Base-by-base conservation (phyloP, 2,888 invertebrate species). In the Dichetophora obliterata region DNA sequence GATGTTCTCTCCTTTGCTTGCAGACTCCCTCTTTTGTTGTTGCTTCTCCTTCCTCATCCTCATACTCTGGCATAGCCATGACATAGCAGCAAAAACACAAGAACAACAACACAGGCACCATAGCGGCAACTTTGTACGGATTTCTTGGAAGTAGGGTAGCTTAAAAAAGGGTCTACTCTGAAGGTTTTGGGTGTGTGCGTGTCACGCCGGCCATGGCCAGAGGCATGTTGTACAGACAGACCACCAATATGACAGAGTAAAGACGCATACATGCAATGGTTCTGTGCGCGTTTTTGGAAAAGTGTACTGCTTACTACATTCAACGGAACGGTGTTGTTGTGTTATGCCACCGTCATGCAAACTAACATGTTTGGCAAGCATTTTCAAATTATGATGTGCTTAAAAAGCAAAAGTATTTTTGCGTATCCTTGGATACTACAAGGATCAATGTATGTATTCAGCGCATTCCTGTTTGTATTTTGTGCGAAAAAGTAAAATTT, bases 131-230 rank as follows among this genome's bases (percentile, higher is more conserved):
- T 81, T 83, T 82, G 83, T 86, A 82, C 82, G 84, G 82, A 85
- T 85, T 85, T 85, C 85, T 86, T 84, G 87, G 85, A 85, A 85
- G 83, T 80, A 81, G 83, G 84, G 85, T 85, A 77, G 31, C 57
- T 22, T 34, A 54, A 22, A 65, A 74, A 37, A 61, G 37, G 61
- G 34, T 70, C 69, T 59, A n/a, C 72, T 9, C 24, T 27, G 65
- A 16, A 24, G 54, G 5, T 57, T 48, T 19, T 76, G 71, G 76
- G 65, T 71, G 76, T 71, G 50, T 76, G 71, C 71, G 71, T 68
- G 63, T 63, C 63, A 63, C 63, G 50, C 73, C 48, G 73, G 31
- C 73, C 50, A 50, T 31, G 73, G 50, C 63, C 73, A 22, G 14
- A 70, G 50, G 54, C 68, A 48, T 9, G 16, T 16, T 66, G 34